phyloP scores from a whole-genome alignment of 1,140 invertebrate species.

The Drosophila ananassae region DNA sequence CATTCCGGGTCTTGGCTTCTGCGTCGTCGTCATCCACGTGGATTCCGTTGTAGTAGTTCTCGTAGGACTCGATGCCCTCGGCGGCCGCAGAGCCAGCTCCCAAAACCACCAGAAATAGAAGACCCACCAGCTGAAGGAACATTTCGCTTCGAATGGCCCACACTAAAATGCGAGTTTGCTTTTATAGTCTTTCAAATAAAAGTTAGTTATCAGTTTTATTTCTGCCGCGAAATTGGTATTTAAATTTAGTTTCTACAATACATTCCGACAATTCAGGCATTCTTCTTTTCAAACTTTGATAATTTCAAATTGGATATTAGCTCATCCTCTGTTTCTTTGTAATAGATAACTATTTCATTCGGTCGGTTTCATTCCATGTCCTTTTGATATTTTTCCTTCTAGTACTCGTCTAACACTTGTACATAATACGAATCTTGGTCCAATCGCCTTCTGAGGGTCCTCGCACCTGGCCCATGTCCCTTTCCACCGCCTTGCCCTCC shows the following conservation, averaged over 20 bases:
- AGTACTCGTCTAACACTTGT: constrained; percentile 49
- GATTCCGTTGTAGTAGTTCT: no score
- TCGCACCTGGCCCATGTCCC: constrained; percentile 66
- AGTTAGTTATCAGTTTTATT: constrained; percentile 61
- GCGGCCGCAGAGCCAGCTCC: background rate
- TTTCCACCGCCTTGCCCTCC: constrained; percentile 51
- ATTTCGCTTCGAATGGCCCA: background rate
- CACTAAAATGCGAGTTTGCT: background rate
- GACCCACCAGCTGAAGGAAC: background rate
- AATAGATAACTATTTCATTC: background rate
- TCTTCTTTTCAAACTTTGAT: no score
- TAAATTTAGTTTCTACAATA: constrained; percentile 30
- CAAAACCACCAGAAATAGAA: constrained; percentile 9
- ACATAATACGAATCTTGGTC: constrained; percentile 70
- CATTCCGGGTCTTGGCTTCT: constrained; percentile 85
- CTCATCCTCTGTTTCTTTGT: no score
- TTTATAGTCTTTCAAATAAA: constrained; percentile 55
- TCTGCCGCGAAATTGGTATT: constrained; percentile 34
- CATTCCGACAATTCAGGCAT: no score
- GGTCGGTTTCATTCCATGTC: background rate
- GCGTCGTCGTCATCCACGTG: constrained; percentile 70
- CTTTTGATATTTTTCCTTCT: background rate
- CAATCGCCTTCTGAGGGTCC: constrained; percentile 71
- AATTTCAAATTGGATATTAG: no score
- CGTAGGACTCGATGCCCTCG: no score